Base-by-base conservation (phyloP, 2,113 vertebrate genomes). In the Cebidichthys violaceus region DNA sequence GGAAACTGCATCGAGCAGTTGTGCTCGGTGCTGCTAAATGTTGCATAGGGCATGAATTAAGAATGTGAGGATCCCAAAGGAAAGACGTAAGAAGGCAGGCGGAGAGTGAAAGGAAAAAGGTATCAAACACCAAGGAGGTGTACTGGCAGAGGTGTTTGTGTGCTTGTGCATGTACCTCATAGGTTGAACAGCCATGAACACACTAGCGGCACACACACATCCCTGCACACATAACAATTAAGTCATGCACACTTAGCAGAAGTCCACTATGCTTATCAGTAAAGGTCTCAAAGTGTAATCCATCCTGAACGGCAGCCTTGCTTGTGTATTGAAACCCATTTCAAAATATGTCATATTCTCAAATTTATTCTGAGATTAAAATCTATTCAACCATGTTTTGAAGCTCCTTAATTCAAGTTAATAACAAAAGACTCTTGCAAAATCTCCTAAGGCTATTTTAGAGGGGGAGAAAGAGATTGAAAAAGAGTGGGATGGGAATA, bases 1-100 rank as follows among this genome's bases (percentile, higher is more conserved):
- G 74, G 65, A 70, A 79, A 87, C 59, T 45, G 72, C 77, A 54
- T 74, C 1, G 66, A 92, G 89, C 81, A 82, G 83, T 87, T 81
- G 67, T 75, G 70, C 45, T 47, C 45, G 15, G 17, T 18, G 52
- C 72, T 81, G 69, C 77, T 92, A 82, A 88, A 92, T 90, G 79
- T 94, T 94, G 91, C 76, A 93, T 85, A 65, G 2, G 11, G 14
- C 83, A 90, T 87, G 82, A 93, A 90, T 92, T 84, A 88, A 77
- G 74, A 70, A 90, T 92, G 79, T 37, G 65, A 52, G 45, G 60
- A 64, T 87, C 76, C 82, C 65, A 2, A 9, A 52, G 81, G 84
- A 76, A 70, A 80, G 70, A 84, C 71, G 50, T 62, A 77, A 37
- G 41, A 61, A 67, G 67, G 67, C 70, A 76, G 64, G 41, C 35